These are phyloP conservation scores for Leptoclinus maculatus DNA, from an alignment of 2,797 vertebrate genomes.

Conservation along the genomic window DNA sequence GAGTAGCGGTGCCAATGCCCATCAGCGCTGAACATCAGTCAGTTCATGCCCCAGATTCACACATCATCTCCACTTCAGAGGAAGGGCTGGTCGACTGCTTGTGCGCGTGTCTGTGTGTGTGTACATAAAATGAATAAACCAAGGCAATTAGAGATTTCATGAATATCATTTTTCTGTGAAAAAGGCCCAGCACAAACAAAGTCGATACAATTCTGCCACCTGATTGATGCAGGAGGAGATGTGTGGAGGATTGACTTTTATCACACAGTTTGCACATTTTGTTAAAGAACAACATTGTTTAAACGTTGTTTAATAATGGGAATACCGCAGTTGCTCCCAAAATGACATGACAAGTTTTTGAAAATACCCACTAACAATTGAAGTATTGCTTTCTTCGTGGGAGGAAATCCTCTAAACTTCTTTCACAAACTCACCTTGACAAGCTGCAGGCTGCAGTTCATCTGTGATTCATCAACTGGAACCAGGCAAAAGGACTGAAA, in stretches of 20 bases:
- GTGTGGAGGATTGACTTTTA: not conserved
- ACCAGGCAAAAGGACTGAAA: constrained; percentile 32
- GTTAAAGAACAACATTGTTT: not conserved
- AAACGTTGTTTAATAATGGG: not conserved
- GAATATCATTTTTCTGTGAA: constrained; percentile 36
- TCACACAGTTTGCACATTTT: not conserved
- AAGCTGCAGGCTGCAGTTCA: constrained; percentile 1
- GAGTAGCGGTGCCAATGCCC: constrained; percentile 55
- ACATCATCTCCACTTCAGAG: constrained; percentile 78
- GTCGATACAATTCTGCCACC: not conserved
- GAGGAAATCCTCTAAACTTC: not conserved
- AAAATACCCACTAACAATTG: not conserved
- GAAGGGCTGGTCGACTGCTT: constrained; percentile 36
- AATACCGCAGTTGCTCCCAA: not conserved
- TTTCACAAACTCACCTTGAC: constrained; percentile 16
- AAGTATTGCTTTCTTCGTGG: not conserved
- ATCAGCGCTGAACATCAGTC: constrained; percentile 72
- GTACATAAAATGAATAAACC: constrained; percentile 51
- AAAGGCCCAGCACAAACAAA: constrained; percentile 23
- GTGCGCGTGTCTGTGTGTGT: constrained; percentile 14
- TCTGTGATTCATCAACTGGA: constrained; percentile 46
- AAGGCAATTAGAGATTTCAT: constrained; percentile 53
- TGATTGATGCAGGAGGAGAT: constrained; percentile 1
- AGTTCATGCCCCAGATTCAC: constrained; percentile 74
- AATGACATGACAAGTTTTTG: not conserved